Evolutionary conservation across 2,113 vertebrate genomes (phyloP).

Genomic region (Hymenochirus boettgeri): DNA sequence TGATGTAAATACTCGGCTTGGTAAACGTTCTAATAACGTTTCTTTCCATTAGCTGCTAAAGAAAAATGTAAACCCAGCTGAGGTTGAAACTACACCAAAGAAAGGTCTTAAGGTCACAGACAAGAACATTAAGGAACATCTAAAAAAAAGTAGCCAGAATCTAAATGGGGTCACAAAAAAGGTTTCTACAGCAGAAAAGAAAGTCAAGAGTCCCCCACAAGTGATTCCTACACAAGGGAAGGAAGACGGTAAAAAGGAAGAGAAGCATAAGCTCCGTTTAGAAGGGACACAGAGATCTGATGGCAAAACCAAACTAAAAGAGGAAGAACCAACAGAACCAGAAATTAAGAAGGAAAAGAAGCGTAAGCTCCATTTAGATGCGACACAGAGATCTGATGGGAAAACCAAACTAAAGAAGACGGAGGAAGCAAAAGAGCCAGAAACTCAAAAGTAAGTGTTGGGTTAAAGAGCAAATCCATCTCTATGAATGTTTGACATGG

Average conservation of each 20-base stretch:
- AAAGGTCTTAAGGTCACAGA: neutral
- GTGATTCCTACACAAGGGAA: neutral
- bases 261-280: neutral
- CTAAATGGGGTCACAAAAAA: neutral
- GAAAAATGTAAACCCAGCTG: neutral
- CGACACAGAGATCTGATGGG: neutral
- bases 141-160: neutral
- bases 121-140: neutral
- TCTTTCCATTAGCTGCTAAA: constrained; percentile 7
- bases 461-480: too few relatives aligned
- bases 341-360: neutral
- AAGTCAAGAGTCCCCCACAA: neutral
- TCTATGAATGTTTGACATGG: too few relatives aligned
- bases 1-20: too few relatives aligned
- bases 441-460: constrained; percentile 1
- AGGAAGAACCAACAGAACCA: neutral
- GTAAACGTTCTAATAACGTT: too few relatives aligned
- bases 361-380: neutral
- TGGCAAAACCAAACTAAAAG: neutral
- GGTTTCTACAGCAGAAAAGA: neutral
- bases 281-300: neutral
- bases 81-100: neutral
- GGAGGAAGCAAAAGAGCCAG: neutral
- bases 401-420: neutral
- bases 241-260: neutral